Conservation (phyloP, 2,888 invertebrate genomes). For the Cataglyphis cursor region DNA sequence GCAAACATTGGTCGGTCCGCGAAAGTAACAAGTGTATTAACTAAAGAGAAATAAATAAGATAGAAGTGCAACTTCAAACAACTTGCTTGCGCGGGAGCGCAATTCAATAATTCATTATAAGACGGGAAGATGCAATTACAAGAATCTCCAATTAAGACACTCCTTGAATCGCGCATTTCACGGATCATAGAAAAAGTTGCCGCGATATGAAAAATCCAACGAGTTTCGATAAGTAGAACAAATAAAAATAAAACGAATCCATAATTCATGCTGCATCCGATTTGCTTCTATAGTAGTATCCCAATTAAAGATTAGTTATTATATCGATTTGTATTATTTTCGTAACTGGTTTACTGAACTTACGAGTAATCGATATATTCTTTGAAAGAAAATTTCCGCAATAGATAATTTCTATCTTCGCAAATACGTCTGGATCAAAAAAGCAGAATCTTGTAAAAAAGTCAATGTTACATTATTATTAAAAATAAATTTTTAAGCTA, state of each 20-base stretch:
- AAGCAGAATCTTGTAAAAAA: conserved; percentile 43
- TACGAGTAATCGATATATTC: neutral
- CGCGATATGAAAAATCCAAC: conserved; percentile 52
- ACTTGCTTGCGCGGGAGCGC: conserved; percentile 41
- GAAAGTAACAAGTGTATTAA: conserved; percentile 31
- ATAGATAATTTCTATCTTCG: neutral
- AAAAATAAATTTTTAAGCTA: neutral
- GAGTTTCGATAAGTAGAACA: neutral
- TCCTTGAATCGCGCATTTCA: conserved; percentile 40
- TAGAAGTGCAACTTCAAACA: conserved; percentile 53
- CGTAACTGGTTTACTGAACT: neutral
- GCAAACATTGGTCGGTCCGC: conserved; percentile 19
- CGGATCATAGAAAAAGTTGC: conserved; percentile 26
- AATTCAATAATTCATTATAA: conserved; percentile 66
- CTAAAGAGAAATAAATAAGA: conserved; percentile 52
- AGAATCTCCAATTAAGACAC: conserved; percentile 61
- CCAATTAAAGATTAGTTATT: conserved; percentile 32
- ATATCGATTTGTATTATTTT: neutral
- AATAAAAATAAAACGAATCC: conserved; percentile 18
- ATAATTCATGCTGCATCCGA: conserved; percentile 32
- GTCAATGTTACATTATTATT: neutral
- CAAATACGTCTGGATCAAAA: conserved; percentile 14
- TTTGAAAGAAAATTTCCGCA: conserved; percentile 11
- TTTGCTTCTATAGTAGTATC: neutral
- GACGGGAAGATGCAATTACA: conserved; percentile 66